Conservation (phyloP, 2,888 invertebrate species). For the Troglohyphantes excavatus region DNA sequence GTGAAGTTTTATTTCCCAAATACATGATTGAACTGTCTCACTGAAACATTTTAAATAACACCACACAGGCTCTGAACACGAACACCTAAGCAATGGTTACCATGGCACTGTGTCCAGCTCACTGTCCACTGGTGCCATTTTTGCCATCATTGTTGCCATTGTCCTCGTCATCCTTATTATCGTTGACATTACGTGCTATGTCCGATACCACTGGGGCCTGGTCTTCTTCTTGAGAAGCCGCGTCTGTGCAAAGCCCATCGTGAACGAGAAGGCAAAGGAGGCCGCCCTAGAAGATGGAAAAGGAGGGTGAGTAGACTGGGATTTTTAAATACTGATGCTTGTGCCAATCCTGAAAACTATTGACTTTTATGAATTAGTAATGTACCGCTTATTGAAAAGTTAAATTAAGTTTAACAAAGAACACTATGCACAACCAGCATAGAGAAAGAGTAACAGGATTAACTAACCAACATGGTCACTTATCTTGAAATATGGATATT, state of each 20-base stretch:
- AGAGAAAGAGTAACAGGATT: too few species aligned
- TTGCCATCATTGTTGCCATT: slow-evolving; percentile 91
- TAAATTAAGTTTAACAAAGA: too few species aligned
- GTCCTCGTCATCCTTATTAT: slow-evolving; percentile 88
- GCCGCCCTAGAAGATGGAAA: slow-evolving; percentile 77
- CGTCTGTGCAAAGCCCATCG: slow-evolving; percentile 78
- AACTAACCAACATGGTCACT: too few species aligned
- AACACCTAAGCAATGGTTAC: slow-evolving; percentile 52
- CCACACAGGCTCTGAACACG: slow-evolving; percentile 65
- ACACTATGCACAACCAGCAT: too few species aligned
- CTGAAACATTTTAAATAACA: slow-evolving; percentile 31
- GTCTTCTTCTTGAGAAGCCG: slow-evolving; percentile 80
- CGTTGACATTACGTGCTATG: slow-evolving; percentile 91
- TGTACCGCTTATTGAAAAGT: too few species aligned
- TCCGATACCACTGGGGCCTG: slow-evolving; percentile 85
- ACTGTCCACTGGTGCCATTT: slow-evolving; percentile 85
- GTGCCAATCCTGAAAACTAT: too few species aligned
- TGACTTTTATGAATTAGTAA: too few species aligned
- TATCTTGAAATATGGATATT: too few species aligned
- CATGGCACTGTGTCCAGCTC: slow-evolving; percentile 48
- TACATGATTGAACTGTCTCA: slow-evolving; percentile 10
- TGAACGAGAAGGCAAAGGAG: slow-evolving; percentile 76
- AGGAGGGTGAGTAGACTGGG: slow-evolving; percentile 55
- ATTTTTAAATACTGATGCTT: too few species aligned
- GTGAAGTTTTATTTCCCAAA: slow-evolving; percentile 19